These are phyloP conservation scores for Nymphalis polychloros DNA, from an alignment of 2,888 invertebrate species.

Conservation along the genomic window DNA sequence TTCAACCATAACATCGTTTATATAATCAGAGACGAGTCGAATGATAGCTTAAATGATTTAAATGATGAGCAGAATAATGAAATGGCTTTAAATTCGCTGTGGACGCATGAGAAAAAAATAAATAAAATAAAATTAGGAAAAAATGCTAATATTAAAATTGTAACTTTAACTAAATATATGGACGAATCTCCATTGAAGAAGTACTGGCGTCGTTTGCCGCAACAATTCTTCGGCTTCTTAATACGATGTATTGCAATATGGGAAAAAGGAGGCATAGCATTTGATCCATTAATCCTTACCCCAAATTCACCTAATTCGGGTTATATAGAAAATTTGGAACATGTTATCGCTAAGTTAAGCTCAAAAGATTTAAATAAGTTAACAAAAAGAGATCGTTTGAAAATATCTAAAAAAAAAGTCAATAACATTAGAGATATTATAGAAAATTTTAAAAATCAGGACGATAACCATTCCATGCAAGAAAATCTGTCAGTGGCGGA, in stretches of 20 bases:
- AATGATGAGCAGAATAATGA: constrained; percentile 62
- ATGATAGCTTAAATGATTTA: constrained; percentile 40
- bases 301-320: constrained; percentile 51
- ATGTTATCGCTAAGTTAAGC: constrained; percentile 50
- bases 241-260: constrained; percentile 65
- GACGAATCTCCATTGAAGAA: constrained; percentile 62
- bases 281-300: constrained; percentile 63
- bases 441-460: constrained; percentile 56
- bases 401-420: constrained; percentile 49
- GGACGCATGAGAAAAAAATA: constrained; percentile 43
- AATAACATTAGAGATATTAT: constrained; percentile 75
- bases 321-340: constrained; percentile 59
- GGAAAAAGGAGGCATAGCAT: constrained; percentile 71
- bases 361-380: constrained; percentile 29
- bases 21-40: constrained; percentile 58
- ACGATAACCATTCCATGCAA: constrained; percentile 43
- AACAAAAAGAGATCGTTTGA: constrained; percentile 29
- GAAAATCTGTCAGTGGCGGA: constrained; percentile 59
- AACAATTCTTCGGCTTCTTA: constrained; percentile 60
- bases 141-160: constrained; percentile 54
- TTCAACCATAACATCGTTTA: constrained; percentile 62
- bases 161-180: constrained; percentile 56
- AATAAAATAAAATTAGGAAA: constrained; percentile 38
- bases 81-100: constrained; percentile 61
- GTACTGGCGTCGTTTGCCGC: constrained; percentile 58